Conservation (phyloP, 1,140 invertebrate species). For the Phymorhynchus buccinoides region DNA sequence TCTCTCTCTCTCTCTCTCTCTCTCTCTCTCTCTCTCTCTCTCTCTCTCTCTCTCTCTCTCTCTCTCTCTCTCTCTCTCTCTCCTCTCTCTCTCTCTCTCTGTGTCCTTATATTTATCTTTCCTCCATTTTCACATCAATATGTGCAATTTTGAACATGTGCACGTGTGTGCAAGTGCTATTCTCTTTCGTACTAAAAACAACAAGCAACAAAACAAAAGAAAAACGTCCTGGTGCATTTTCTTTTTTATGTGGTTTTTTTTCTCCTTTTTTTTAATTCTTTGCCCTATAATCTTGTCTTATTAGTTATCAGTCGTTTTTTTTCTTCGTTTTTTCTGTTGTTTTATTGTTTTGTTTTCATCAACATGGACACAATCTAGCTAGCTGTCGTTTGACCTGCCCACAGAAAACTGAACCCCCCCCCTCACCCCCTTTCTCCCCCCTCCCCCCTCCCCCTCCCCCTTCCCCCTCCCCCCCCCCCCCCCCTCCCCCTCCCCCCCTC, state of each 20-base stretch:
- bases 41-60: background rate
- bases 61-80: background rate
- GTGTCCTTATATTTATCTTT: background rate
- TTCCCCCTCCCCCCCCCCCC: background rate
- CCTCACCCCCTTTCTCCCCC: background rate
- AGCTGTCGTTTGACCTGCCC: no score
- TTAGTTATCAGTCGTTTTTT: background rate
- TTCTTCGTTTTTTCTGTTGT: background rate
- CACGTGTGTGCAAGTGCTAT: background rate
- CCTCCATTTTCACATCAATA: background rate
- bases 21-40: background rate
- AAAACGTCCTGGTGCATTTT: no score
- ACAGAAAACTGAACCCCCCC: background rate
- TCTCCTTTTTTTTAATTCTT: background rate
- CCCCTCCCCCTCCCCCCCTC: background rate
- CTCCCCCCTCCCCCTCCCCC: background rate
- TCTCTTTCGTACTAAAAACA: no score
- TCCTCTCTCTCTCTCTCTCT: constrained; percentile 32
- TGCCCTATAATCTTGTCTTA: background rate
- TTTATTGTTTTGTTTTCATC: background rate
- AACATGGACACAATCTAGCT: background rate
- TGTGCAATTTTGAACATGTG: no score
- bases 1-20: background rate
- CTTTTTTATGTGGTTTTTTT: background rate
- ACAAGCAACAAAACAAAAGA: no score